A percentile compares a stretch with the other conserved stretches of the same genome.
Conservation (phyloP, 2,797 vertebrate species). For the Pangasius sanitwongsei region DNA sequence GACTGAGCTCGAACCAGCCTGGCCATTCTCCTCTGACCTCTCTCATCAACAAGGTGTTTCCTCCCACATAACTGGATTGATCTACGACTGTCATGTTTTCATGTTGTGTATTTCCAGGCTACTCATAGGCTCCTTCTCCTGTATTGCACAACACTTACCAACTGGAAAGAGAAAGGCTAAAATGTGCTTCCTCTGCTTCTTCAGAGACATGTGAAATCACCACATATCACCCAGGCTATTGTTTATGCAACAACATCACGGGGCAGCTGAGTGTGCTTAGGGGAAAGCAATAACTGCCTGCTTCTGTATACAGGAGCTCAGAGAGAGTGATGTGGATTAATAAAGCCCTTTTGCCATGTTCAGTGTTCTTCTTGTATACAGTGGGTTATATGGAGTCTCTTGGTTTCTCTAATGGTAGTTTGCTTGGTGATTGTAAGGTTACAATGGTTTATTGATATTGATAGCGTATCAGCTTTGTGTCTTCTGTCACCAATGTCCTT, state of each 20-base stretch:
- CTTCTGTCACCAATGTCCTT: background rate
- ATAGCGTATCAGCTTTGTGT: background rate
- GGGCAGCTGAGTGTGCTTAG: conserved; percentile 5
- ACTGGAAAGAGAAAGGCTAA: conserved; percentile 1
- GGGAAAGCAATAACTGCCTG: background rate
- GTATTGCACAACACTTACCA: background rate
- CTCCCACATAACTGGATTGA: background rate
- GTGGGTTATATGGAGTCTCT: background rate
- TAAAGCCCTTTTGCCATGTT: background rate
- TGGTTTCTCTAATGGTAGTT: background rate
- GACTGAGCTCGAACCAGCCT: background rate
- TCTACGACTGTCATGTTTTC: background rate
- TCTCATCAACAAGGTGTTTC: background rate
- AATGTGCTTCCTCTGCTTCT: background rate
- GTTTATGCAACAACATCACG: background rate
- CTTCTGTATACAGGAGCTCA: background rate
- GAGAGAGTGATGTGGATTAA: background rate
- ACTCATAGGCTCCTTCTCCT: background rate
- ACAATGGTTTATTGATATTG: background rate
- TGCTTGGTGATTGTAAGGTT: background rate
- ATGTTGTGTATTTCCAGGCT: background rate
- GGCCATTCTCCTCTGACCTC: no score
- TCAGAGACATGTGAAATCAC: background rate
- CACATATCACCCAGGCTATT: background rate
- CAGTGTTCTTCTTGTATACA: background rate